Evolutionary conservation across 2,888 invertebrate species (phyloP).

Genomic region (Dromius quadrimaculatus): DNA sequence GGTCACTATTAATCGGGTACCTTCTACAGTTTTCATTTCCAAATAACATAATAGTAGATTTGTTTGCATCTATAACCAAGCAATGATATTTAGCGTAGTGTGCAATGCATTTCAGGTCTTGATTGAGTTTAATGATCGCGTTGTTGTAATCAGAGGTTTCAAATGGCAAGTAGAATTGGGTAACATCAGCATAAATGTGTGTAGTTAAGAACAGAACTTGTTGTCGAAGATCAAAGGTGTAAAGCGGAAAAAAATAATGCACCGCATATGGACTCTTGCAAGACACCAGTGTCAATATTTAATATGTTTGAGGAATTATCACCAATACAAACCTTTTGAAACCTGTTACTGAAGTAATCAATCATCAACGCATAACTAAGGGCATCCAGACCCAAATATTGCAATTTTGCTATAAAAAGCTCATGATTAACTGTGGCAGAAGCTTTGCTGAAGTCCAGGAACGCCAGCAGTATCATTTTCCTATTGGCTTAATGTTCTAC

Average conservation of each 20-base stretch:
- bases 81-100: not conserved
- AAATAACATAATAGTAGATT: not conserved
- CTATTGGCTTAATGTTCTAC: not conserved
- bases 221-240: not conserved
- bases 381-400: not conserved
- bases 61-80: not conserved
- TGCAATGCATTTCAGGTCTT: not conserved
- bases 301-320: not conserved
- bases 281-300: not conserved
- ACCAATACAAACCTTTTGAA: not conserved
- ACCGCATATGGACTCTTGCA: not conserved
- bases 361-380: not conserved
- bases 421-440: not conserved
- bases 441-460: not conserved
- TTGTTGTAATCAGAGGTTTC: not conserved
- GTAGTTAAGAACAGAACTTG: not conserved
- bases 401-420: not conserved
- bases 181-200: not conserved
- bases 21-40: not conserved
- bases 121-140: not conserved
- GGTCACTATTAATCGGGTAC: not conserved
- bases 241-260: not conserved
- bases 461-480: not conserved
- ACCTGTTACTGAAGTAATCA: not conserved
- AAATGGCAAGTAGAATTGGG: not conserved